A percentile compares a stretch with the other conserved stretches of the same genome.
phyloP scores from a whole-genome alignment of 2,113 vertebrate genomes.

The Sminthopsis crassicaudata region DNA sequence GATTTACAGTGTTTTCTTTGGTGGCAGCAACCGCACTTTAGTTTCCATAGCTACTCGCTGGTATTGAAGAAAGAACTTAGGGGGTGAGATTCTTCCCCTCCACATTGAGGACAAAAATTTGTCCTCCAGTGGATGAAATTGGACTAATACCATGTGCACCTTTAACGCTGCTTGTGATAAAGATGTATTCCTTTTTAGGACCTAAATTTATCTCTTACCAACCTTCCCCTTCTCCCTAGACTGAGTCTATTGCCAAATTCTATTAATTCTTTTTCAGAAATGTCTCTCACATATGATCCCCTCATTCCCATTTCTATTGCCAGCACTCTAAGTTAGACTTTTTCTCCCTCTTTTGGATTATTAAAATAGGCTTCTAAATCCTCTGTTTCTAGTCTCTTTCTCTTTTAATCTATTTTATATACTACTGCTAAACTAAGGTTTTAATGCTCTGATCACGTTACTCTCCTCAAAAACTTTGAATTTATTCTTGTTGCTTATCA shows the following conservation, averaged over 20 bases:
- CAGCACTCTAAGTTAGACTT: background rate
- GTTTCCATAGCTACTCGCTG: background rate
- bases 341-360: background rate
- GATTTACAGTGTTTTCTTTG: background rate
- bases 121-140: background rate
- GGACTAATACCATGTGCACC: background rate
- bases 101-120: background rate
- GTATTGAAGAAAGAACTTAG: background rate
- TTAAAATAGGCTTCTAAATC: background rate
- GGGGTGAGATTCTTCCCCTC: background rate
- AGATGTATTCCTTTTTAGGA: background rate
- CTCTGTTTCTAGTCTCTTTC: background rate
- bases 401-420: background rate
- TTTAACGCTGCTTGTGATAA: background rate
- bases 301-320: background rate
- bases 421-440: background rate
- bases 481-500: background rate
- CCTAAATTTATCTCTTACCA: background rate
- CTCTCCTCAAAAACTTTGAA: background rate
- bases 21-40: background rate
- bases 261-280: background rate
- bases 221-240: background rate
- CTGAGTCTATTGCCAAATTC: background rate
- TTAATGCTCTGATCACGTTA: too few species aligned
- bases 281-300: background rate